Evolutionary conservation across 2,888 invertebrate species (phyloP).

Genomic region (Eristalis intricaria): DNA sequence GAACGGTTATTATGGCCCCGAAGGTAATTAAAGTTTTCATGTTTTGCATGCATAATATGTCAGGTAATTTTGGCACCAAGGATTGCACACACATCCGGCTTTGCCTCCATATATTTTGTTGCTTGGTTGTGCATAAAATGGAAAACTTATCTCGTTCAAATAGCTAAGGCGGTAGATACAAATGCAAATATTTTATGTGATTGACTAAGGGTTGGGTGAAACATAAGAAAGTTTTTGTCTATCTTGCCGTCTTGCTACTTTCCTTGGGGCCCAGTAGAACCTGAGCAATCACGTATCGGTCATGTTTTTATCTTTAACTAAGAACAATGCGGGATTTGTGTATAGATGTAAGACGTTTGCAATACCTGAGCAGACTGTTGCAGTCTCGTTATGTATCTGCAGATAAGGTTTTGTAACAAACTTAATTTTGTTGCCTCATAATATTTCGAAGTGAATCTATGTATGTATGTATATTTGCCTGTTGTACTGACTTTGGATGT

Average conservation of each 20-base stretch:
- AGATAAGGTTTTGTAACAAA: too few relatives aligned
- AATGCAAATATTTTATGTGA: slow-evolving; percentile 44
- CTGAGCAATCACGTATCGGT: too few relatives aligned
- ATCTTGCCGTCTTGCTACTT: not conserved
- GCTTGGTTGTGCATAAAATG: slow-evolving; percentile 7
- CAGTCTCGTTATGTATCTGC: too few relatives aligned
- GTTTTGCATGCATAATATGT: slow-evolving; percentile 68
- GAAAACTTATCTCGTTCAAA: slow-evolving; percentile 36
- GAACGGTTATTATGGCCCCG: slow-evolving; percentile 64
- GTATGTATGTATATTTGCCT: too few relatives aligned
- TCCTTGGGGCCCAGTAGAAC: not conserved
- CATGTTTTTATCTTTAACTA: too few relatives aligned
- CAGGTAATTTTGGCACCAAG: slow-evolving; percentile 48
- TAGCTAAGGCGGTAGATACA: slow-evolving; percentile 1
- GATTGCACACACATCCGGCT: slow-evolving; percentile 1
- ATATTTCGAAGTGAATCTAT: too few relatives aligned
- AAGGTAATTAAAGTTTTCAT: slow-evolving; percentile 70
- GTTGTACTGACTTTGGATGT: too few relatives aligned
- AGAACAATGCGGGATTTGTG: too few relatives aligned
- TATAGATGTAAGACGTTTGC: too few relatives aligned
- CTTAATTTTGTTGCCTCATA: not conserved
- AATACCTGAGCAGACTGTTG: too few relatives aligned
- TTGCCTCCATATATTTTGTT: not conserved
- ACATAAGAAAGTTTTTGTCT: not conserved
- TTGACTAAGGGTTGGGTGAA: not conserved